Evolutionary conservation across 2,888 invertebrate genomes (phyloP).

Genomic region (Cephonodes hylas): DNA sequence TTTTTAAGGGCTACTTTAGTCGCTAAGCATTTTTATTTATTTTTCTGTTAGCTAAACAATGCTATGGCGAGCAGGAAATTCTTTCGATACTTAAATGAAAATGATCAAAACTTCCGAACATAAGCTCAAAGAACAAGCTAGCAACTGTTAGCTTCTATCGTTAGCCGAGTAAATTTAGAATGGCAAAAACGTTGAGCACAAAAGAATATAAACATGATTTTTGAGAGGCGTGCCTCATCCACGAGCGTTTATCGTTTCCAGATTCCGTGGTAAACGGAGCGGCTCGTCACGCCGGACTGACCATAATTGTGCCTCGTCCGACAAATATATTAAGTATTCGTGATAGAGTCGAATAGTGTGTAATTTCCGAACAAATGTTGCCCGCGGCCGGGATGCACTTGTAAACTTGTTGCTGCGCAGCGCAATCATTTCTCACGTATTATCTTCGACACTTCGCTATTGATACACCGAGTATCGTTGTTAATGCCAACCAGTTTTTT

Average conservation of each 20-base stretch:
- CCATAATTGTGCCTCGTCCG: constrained; percentile 58
- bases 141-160: background rate
- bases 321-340: constrained; percentile 70
- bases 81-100: background rate
- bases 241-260: constrained; percentile 34
- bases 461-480: background rate
- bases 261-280: constrained; percentile 50
- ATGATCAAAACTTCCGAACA: background rate
- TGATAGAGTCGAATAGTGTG: constrained; percentile 52
- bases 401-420: constrained; percentile 28
- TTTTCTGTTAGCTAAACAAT: no score
- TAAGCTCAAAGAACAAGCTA: background rate
- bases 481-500: background rate
- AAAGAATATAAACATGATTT: background rate
- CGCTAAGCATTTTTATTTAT: no score
- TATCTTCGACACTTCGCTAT: background rate
- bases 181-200: background rate
- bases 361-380: constrained; percentile 59
- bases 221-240: constrained; percentile 29
- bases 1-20: no score
- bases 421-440: constrained; percentile 24
- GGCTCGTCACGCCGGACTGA: constrained; percentile 60
- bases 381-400: constrained; percentile 31
- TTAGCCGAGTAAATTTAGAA: background rate
- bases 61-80: no score